phyloP scores from a whole-genome alignment of 2,113 vertebrate species.

The Seriola quinqueradiata region DNA sequence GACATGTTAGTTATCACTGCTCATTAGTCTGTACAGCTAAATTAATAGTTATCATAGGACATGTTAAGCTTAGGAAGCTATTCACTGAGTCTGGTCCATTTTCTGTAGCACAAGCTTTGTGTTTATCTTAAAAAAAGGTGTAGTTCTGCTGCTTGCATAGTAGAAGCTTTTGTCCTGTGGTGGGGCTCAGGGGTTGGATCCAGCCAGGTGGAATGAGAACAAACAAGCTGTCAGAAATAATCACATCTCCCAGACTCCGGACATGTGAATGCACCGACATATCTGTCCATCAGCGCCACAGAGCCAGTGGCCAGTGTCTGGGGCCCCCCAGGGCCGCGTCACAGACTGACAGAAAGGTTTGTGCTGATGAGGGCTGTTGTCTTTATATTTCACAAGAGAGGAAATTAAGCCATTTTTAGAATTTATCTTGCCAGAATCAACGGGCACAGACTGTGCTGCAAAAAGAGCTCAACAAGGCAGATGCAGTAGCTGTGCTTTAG shows the following conservation, averaged over 20 bases:
- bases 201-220: conserved; percentile 84
- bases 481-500: neutral
- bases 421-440: neutral
- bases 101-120: no score
- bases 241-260: conserved; percentile 76
- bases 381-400: conserved; percentile 63
- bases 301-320: conserved; percentile 61
- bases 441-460: neutral
- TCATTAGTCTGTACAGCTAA: no score
- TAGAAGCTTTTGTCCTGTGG: conserved; percentile 58
- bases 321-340: conserved; percentile 51
- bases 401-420: conserved; percentile 35
- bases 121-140: no score
- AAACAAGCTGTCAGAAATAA: conserved; percentile 85
- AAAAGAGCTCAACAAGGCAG: neutral
- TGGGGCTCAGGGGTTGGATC: conserved; percentile 62
- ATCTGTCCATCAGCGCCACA: conserved; percentile 74
- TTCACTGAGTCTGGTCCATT: no score
- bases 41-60: no score
- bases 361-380: conserved; percentile 57
- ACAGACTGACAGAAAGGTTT: conserved; percentile 60
- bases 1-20: no score
- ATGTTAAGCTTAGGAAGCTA: no score
- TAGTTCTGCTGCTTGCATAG: conserved; percentile 39
- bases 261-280: conserved; percentile 75